Conservation (phyloP, 1,140 invertebrate genomes). For the Acyrthosiphon pisum region DNA sequence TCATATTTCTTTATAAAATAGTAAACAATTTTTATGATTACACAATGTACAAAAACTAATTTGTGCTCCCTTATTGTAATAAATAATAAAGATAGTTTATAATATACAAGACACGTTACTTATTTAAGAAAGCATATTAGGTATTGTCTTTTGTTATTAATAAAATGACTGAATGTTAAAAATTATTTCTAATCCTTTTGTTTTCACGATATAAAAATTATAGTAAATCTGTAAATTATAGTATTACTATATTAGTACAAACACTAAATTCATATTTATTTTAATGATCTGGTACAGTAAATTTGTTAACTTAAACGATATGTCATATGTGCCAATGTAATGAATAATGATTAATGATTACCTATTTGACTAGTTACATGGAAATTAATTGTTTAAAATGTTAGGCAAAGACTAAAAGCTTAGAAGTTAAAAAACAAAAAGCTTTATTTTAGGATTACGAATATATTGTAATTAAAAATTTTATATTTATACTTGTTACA, state of each 20-base stretch:
- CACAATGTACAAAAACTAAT: too few relatives aligned
- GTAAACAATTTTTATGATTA: too few relatives aligned
- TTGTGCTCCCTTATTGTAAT: too few relatives aligned
- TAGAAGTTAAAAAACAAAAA: neutral
- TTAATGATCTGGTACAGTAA: neutral
- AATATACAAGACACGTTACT: too few relatives aligned
- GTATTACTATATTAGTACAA: neutral
- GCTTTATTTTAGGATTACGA: neutral
- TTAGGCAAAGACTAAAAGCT: neutral
- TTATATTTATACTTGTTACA: neutral
- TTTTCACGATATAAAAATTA: neutral
- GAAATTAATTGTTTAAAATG: neutral
- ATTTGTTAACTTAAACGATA: neutral
- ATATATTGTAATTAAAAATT: neutral
- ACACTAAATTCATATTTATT: neutral
- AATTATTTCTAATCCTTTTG: too few relatives aligned
- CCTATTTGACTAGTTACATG: neutral
- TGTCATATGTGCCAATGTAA: neutral
- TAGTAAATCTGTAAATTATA: neutral
- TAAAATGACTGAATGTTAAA: too few relatives aligned
- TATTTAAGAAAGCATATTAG: too few relatives aligned
- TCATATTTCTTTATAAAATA: too few relatives aligned
- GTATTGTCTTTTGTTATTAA: too few relatives aligned
- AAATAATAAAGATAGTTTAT: too few relatives aligned
- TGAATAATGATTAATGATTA: neutral